phyloP scores from a whole-genome alignment of 2,113 vertebrate genomes.

The Cebidichthys violaceus region DNA sequence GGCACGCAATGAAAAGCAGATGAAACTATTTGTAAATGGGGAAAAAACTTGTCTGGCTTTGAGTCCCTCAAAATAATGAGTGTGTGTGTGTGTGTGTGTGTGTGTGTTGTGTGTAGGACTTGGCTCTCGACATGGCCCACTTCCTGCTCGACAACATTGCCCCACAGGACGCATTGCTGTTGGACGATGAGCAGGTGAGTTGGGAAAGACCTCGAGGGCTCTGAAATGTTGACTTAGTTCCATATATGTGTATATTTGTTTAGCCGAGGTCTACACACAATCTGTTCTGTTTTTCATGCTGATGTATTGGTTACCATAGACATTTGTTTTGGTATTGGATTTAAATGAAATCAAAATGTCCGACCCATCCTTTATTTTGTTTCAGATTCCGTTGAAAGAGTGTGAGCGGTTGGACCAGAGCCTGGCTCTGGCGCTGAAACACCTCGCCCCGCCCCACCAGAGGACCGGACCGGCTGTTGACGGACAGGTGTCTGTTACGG shows the following conservation, averaged over 20 bases:
- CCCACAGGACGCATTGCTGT: constrained; percentile 86
- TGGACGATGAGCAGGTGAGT: constrained; percentile 76
- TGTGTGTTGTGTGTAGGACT: constrained; percentile 74
- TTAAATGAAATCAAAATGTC: neutral
- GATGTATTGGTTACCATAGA: neutral
- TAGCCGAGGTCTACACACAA: too few species aligned
- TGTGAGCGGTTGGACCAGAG: constrained; percentile 87
- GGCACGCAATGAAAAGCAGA: neutral
- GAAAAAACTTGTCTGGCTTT: neutral
- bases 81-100: neutral
- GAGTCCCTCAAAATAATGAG: neutral
- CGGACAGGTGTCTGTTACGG: neutral
- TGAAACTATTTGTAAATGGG: neutral
- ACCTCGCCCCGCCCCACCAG: constrained; percentile 83
- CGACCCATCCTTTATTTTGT: neutral
- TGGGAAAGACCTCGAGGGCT: neutral
- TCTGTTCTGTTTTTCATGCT: neutral
- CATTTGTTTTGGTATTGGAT: neutral
- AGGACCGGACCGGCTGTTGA: constrained; percentile 78
- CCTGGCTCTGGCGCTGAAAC: constrained; percentile 87
- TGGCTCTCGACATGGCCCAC: constrained; percentile 88
- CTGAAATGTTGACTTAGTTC: neutral
- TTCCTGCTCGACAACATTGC: constrained; percentile 86
- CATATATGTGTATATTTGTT: neutral
- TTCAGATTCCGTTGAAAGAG: constrained; percentile 81